A percentile compares a stretch with the other conserved stretches of the same genome.
phyloP scores from a whole-genome alignment of 2,888 invertebrate species.

The Zaprionus bogoriensis region DNA sequence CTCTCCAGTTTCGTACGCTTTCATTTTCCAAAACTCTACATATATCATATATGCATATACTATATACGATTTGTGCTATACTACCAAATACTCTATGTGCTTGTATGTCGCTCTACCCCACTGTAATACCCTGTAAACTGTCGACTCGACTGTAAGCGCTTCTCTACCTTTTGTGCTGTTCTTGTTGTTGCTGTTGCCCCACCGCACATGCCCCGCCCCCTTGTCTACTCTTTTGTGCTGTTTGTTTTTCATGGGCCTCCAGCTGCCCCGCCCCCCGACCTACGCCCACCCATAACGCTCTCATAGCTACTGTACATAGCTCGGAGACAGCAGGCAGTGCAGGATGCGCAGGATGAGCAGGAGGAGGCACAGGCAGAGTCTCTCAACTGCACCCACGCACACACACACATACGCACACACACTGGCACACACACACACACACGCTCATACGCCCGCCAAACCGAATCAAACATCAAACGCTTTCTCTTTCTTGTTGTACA shows the following conservation, averaged over 20 bases:
- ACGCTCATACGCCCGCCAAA: constrained; percentile 22
- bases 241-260: no score
- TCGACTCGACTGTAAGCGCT: neutral
- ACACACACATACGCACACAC: constrained; percentile 26
- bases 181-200: constrained; percentile 15
- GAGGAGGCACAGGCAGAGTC: neutral
- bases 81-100: neutral
- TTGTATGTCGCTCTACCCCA: neutral
- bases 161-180: neutral
- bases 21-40: no score
- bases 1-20: no score
- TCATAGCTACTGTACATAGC: no score
- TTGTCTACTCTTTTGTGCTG: no score
- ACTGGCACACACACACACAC: constrained; percentile 9
- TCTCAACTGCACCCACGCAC: no score
- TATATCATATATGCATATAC: neutral
- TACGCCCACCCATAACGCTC: no score
- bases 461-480: constrained; percentile 46
- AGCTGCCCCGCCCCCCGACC: no score
- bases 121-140: neutral
- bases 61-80: neutral
- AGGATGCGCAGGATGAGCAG: neutral
- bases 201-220: neutral
- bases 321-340: no score
- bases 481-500: constrained; percentile 76